Base-by-base conservation (phyloP, 2,888 invertebrate species). In the Drosophila basisetae region DNA sequence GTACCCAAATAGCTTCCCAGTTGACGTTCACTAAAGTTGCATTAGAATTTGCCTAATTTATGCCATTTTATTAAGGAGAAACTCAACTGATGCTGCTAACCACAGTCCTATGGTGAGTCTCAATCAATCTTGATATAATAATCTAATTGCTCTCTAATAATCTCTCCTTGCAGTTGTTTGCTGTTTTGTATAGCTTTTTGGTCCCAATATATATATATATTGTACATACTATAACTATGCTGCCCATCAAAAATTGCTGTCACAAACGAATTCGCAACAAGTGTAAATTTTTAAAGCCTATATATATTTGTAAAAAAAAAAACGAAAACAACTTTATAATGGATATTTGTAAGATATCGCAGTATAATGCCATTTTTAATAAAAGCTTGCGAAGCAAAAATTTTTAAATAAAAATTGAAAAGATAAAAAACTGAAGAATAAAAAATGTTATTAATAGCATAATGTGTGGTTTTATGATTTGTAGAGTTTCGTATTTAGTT, bases 231-330 rank as follows among this genome's bases (percentile, higher is more conserved):
- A 35, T 64, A 77, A 41, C 58, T 62, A 66, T 74, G 63, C 89
- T 86, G 79, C 68, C 73, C 71, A 85, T 65, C 67, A 80, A 82
- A 76, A 82, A 75, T 77, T 84, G 83, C 88, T 91, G 91, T 91
- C 77, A 72, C 64, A 82, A 73, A 81, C 9, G 74, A 89, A 90
- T 73, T 81, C 53, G 53, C 66, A 75, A 71, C 55, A 73, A 78
- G 73, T 87, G 87, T 84, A 89, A 49, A 85, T 83, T 87, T 82
- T 88, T 70, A 67, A 76, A 78, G 73, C 76, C 63, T 68, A 56
- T 80, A 74, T 69, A 61, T 58, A 67, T 65, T 76, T 82, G 83
- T 84, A 79, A 85, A 81, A 76, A 72, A 62, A 69, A 79, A 77
- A 60, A 25, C 37, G 50, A n/a, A 31, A 52, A 31, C 65, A 67